Evolutionary conservation across 2,888 invertebrate genomes (phyloP).

Genomic region (Thera britannica): DNA sequence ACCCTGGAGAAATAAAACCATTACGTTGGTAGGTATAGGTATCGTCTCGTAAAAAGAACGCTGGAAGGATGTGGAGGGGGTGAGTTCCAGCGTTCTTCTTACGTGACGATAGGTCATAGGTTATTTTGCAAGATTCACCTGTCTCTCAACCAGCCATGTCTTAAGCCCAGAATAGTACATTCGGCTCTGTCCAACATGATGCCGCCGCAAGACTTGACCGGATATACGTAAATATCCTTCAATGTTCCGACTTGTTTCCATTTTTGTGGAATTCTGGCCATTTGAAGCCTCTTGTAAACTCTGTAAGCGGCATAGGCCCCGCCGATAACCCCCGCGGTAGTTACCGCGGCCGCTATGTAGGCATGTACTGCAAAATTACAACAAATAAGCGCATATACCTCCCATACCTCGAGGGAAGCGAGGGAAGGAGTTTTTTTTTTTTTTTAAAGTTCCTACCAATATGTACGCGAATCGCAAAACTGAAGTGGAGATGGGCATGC

Average conservation of each 20-base stretch:
- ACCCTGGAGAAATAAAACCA: slow-evolving; percentile 61
- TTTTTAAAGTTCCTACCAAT: too few species aligned
- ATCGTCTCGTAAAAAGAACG: too few species aligned
- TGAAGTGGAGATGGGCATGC: too few species aligned
- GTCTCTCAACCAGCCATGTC: slow-evolving; percentile 83
- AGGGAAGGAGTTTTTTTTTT: too few species aligned
- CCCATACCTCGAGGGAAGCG: neutral
- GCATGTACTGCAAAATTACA: slow-evolving; percentile 32
- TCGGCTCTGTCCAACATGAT: slow-evolving; percentile 77
- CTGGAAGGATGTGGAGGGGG: too few species aligned
- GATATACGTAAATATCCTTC: slow-evolving; percentile 81
- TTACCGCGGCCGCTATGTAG: slow-evolving; percentile 55
- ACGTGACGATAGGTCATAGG: too few species aligned
- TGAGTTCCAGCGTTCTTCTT: too few species aligned
- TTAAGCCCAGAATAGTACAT: slow-evolving; percentile 82
- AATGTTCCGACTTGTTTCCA: slow-evolving; percentile 86
- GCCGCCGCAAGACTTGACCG: slow-evolving; percentile 86
- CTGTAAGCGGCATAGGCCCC: slow-evolving; percentile 65
- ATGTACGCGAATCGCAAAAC: too few species aligned
- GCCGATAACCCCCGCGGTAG: slow-evolving; percentile 63
- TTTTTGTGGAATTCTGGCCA: slow-evolving; percentile 66
- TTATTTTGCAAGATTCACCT: slow-evolving; percentile 52
- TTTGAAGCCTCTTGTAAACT: slow-evolving; percentile 51
- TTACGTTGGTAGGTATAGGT: neutral
- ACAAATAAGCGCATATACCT: neutral